Conservation (phyloP, 2,113 vertebrate genomes). For the Isichthys henryi region DNA sequence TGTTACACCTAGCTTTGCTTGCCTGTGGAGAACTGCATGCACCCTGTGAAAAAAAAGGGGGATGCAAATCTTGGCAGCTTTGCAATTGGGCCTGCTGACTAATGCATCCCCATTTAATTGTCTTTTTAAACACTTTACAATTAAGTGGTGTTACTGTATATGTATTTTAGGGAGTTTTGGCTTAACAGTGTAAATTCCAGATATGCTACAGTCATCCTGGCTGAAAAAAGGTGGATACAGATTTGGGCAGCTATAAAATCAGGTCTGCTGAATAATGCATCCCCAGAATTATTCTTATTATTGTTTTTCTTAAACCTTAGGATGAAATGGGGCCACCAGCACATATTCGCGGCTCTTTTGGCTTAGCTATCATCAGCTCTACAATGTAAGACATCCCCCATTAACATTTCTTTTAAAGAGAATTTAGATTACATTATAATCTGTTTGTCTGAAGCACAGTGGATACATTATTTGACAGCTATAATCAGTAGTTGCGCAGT, state of each 20-base stretch:
- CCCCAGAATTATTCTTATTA: not conserved
- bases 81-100: not conserved
- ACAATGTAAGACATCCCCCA: not conserved
- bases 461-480: not conserved
- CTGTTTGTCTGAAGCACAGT: not conserved
- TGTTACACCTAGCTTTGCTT: not conserved
- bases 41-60: not conserved
- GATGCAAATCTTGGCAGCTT: not conserved
- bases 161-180: not conserved
- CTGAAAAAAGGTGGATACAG: not conserved
- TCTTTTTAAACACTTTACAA: not conserved
- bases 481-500: not conserved
- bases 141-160: not conserved
- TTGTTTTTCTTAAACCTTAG: not conserved
- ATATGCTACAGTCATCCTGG: not conserved
- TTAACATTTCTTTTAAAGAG: not conserved
- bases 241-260: not conserved
- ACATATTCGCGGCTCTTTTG: not conserved
- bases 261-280: not conserved
- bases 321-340: not conserved
- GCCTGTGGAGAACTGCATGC: not conserved
- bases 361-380: not conserved
- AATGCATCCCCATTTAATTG: not conserved
- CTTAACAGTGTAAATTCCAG: not conserved
- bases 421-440: not conserved